A percentile compares a stretch with the other conserved stretches of the same genome.
Conservation (phyloP, 2,888 invertebrate species). For the Amblyjoppa proteus region DNA sequence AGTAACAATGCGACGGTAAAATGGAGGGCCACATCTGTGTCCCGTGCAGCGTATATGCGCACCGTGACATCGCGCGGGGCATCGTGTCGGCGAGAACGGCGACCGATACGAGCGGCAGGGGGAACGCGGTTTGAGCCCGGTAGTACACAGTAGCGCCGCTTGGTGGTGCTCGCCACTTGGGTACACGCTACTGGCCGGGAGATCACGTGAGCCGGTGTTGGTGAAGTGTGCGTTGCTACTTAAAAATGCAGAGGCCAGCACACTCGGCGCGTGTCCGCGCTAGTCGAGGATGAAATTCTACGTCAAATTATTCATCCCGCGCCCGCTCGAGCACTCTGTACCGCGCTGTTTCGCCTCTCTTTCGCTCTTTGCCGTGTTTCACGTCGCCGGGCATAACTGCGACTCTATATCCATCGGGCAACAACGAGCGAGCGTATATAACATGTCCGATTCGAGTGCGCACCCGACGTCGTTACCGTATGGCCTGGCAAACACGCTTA, state of each 20-base stretch:
- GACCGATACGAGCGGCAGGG: not conserved
- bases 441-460: slow-evolving; percentile 57
- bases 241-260: slow-evolving; percentile 66
- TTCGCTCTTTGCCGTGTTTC: not conserved
- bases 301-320: slow-evolving; percentile 67
- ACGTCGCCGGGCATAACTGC: slow-evolving; percentile 27
- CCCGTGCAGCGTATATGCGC: slow-evolving; percentile 64
- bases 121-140: slow-evolving; percentile 23
- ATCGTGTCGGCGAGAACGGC: slow-evolving; percentile 12
- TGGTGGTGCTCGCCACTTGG: slow-evolving; percentile 56
- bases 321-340: slow-evolving; percentile 17
- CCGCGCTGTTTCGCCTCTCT: slow-evolving; percentile 10
- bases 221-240: slow-evolving; percentile 64
- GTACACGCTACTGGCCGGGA: slow-evolving; percentile 45
- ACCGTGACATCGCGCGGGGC: slow-evolving; percentile 33
- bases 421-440: slow-evolving; percentile 27
- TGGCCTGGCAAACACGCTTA: slow-evolving; percentile 51
- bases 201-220: slow-evolving; percentile 56
- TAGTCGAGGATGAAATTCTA: slow-evolving; percentile 68
- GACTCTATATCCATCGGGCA: slow-evolving; percentile 58
- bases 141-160: not conserved
- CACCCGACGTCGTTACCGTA: slow-evolving; percentile 65
- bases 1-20: slow-evolving; percentile 84
- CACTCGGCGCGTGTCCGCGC: slow-evolving; percentile 67
- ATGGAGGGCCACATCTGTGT: slow-evolving; percentile 82